Base-by-base conservation (phyloP, 1,140 invertebrate species). In the Chironomus tepperi region DNA sequence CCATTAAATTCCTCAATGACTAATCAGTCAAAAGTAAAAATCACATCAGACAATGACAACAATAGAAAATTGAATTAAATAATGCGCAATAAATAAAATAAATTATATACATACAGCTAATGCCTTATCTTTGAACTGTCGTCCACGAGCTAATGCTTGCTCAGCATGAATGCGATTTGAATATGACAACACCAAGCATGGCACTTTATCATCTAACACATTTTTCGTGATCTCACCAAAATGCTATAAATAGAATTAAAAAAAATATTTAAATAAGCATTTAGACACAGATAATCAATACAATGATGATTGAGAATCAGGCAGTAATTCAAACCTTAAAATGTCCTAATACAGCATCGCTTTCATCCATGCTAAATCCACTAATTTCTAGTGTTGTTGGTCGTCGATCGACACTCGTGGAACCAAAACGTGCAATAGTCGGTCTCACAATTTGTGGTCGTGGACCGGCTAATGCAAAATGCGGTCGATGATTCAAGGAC, bases 161-260 rank as follows among this genome's bases (percentile, higher is more conserved):
- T 82, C 81, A n/a, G 81, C 81, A 77, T 79, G 81, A n/a, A 80
- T 75, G 18, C 81, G 79, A 15, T 81, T 82, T 8, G 81, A 80
- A 78, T 81, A 82, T 0, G 81, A 79, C 72, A 82, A 77, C 76
- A 80, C 81, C 73, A 82, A 65, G 74, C 79, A 80, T 42, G 81
- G 81, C 77, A 81, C 81, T 74, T 79, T 79, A 75, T 79, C 78
- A 76, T 82, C 81, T 19, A 82, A 77, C 75, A 81, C 80, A 74
- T 82, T 81, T 67, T 82, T 82, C 7, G 78, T 81, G 74, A 82
- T 81, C 76, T 82, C 81, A 70, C 81, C 81, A 74, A 82, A 82
- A 77, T 81, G 77, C 81, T 82, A 64, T 18, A 73, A 75, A 43
- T 42, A 43, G 8, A 43, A 43, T 43, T 73, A 3, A 74, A 43